Conservation (phyloP, 1,140 invertebrate genomes). For the Cataglyphis hispanica region DNA sequence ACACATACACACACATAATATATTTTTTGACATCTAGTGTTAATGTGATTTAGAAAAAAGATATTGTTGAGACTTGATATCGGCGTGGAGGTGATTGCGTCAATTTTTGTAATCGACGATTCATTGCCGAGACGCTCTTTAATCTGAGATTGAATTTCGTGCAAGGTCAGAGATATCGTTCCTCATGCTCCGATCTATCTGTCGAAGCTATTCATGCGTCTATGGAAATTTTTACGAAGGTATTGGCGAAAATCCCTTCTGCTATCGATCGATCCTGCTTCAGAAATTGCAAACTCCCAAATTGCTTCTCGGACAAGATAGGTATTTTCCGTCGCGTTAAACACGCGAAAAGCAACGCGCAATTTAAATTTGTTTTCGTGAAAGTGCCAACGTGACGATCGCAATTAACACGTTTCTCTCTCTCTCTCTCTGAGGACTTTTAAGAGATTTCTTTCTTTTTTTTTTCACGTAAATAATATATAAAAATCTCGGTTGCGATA, state of each 20-base stretch:
- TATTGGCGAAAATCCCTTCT: slow-evolving; percentile 36
- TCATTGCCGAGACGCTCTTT: slow-evolving; percentile 11
- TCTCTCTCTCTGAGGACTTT: slow-evolving; percentile 5
- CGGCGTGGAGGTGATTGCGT: not conserved
- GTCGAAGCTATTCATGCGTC: slow-evolving; percentile 18
- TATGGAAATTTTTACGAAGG: slow-evolving; percentile 27
- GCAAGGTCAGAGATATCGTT: not conserved
- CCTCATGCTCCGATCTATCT: not conserved
- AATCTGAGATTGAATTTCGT: slow-evolving; percentile 29
- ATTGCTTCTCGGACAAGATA: slow-evolving; percentile 52
- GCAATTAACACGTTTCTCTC: slow-evolving; percentile 27
- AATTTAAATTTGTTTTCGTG: slow-evolving; percentile 21
- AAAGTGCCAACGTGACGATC: not conserved
- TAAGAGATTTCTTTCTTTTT: not conserved
- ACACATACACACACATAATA: no score
- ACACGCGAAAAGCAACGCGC: slow-evolving; percentile 18
- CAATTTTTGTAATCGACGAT: slow-evolving; percentile 1
- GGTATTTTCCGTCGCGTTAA: slow-evolving; percentile 50
- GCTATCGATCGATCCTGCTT: slow-evolving; percentile 26
- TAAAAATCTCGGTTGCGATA: not conserved
- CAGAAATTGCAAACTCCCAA: slow-evolving; percentile 28
- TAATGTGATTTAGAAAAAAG: not conserved
- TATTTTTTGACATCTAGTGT: not conserved
- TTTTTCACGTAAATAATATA: slow-evolving; percentile 22
- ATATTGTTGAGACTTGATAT: not conserved